Conservation (phyloP, 2,888 invertebrate genomes). For the Trisateles emortualis region DNA sequence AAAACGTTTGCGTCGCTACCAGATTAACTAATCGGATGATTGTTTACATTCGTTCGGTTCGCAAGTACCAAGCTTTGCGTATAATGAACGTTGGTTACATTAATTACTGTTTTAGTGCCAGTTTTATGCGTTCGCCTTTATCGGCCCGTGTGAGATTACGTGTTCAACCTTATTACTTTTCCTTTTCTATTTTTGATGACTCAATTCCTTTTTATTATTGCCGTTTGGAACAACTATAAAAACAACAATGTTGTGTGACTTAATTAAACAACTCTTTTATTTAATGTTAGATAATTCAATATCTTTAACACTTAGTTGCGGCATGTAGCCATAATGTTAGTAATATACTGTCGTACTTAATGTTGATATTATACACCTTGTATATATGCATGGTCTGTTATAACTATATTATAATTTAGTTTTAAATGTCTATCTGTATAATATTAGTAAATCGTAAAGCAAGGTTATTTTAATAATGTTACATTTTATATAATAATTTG, state of each 20-base stretch:
- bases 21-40: constrained; percentile 79
- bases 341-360: background rate
- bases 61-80: constrained; percentile 68
- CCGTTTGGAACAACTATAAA: constrained; percentile 46
- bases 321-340: background rate
- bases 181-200: constrained; percentile 70
- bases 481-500: no score
- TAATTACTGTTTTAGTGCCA: constrained; percentile 81
- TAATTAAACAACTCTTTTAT: constrained; percentile 24
- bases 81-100: constrained; percentile 78
- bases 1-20: constrained; percentile 62
- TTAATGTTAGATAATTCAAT: background rate
- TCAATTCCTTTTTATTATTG: constrained; percentile 63
- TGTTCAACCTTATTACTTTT: constrained; percentile 72
- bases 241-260: constrained; percentile 43
- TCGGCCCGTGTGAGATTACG: constrained; percentile 76
- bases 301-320: background rate
- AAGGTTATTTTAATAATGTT: no score
- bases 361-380: no score
- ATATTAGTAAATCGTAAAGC: no score
- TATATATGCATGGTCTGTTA: no score
- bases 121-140: constrained; percentile 77
- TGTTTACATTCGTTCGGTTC: constrained; percentile 73
- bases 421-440: no score
- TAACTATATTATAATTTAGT: no score